These are phyloP conservation scores for Cantharis nigra DNA, from an alignment of 2,888 invertebrate genomes.

Conservation along the genomic window DNA sequence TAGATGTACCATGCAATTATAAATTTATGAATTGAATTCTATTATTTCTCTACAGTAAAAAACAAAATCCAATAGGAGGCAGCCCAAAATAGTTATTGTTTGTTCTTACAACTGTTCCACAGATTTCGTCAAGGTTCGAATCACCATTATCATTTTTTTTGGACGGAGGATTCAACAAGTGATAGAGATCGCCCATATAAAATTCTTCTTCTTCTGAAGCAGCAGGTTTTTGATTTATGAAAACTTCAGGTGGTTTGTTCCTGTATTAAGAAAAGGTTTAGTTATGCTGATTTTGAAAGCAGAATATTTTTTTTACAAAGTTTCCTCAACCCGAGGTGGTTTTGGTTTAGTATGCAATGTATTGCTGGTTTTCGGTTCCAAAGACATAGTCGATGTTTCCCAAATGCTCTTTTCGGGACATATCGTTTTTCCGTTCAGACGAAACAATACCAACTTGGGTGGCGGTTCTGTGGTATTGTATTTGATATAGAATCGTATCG, in stretches of 20 bases:
- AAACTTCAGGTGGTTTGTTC: not conserved
- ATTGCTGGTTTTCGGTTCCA: constrained; percentile 26
- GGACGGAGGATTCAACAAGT: not conserved
- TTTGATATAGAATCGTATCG: constrained; percentile 65
- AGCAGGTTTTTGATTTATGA: not conserved
- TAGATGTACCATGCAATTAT: too few relatives aligned
- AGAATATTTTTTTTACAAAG: not conserved
- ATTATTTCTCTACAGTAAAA: too few relatives aligned
- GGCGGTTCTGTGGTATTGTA: constrained; percentile 57
- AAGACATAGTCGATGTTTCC: not conserved
- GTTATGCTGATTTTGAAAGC: not conserved
- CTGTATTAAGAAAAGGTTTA: not conserved
- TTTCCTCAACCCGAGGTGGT: not conserved
- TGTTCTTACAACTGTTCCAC: not conserved
- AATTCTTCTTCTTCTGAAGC: not conserved
- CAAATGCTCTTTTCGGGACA: constrained; percentile 54
- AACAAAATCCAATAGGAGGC: too few relatives aligned
- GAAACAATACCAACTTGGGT: constrained; percentile 58
- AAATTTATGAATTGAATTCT: too few relatives aligned
- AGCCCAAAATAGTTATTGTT: too few relatives aligned
- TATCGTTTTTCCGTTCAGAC: constrained; percentile 64
- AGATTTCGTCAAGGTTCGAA: not conserved
- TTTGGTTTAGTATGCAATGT: not conserved
- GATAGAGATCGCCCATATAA: not conserved
- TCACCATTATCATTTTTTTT: not conserved